phyloP scores from a whole-genome alignment of 1,140 invertebrate genomes.

The Diprion similis region DNA sequence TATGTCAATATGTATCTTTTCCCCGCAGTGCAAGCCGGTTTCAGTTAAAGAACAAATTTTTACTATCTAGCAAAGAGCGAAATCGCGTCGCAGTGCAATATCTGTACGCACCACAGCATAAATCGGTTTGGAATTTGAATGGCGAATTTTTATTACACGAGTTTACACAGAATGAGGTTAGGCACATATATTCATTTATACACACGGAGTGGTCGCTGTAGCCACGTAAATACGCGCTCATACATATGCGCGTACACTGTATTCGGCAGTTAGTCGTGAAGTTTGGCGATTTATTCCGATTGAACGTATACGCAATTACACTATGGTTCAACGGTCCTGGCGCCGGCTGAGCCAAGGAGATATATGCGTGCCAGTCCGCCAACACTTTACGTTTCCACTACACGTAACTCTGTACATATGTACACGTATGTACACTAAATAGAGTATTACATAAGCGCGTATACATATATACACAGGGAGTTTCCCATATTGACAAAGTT shows the following conservation, averaged over 20 bases:
- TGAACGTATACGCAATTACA: slow-evolving; percentile 5
- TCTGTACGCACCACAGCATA: background rate
- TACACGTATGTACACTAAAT: background rate
- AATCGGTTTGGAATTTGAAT: background rate
- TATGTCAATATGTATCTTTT: too few species aligned
- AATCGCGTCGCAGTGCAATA: too few species aligned
- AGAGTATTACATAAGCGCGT: background rate
- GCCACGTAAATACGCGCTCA: background rate
- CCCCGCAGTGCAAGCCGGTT: too few species aligned
- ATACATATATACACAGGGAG: background rate
- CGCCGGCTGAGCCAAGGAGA: slow-evolving; percentile 6
- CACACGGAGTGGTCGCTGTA: background rate
- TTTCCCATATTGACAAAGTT: slow-evolving; percentile 7
- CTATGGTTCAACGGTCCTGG: slow-evolving; percentile 7
- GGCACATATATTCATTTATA: too few species aligned
- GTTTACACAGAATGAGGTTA: too few species aligned
- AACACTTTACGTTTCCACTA: background rate
- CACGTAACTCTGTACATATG: background rate
- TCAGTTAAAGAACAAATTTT: too few species aligned
- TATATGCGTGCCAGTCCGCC: background rate
- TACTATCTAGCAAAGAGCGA: too few species aligned
- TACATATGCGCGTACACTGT: background rate
- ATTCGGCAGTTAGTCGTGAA: background rate
- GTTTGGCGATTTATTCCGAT: slow-evolving; percentile 7
- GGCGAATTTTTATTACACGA: background rate